A percentile compares a stretch with the other conserved stretches of the same genome.
Evolutionary conservation across 2,797 vertebrate genomes (phyloP).

Genomic region (Tragelaphus oryx): DNA sequence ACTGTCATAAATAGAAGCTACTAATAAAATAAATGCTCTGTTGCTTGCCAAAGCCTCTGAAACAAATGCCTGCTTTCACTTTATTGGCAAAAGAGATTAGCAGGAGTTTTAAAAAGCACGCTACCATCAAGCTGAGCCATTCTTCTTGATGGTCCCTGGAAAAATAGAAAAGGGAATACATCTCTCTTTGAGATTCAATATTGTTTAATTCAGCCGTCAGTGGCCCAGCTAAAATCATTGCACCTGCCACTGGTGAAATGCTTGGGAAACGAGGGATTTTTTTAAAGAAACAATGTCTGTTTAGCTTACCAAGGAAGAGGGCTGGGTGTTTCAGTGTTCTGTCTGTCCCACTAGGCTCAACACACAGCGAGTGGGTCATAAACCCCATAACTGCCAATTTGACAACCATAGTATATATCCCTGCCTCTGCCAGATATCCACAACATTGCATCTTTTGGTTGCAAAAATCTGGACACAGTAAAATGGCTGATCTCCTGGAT

Average conservation of each 20-base stretch:
- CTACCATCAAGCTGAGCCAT: background rate
- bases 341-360: background rate
- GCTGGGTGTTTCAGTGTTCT: background rate
- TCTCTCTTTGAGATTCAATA: background rate
- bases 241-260: background rate
- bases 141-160: background rate
- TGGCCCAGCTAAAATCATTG: background rate
- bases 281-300: background rate
- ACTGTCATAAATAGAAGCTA: conserved; percentile 32
- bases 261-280: background rate
- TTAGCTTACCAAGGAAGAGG: background rate
- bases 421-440: background rate
- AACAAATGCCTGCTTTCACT: conserved; percentile 9
- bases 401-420: background rate
- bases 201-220: background rate
- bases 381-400: background rate
- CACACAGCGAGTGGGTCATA: background rate
- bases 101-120: background rate
- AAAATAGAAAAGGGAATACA: background rate
- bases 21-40: conserved; percentile 20
- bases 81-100: conserved; percentile 21
- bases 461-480: background rate
- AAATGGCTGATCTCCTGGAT: background rate
- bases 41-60: conserved; percentile 19
- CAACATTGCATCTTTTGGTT: background rate